phyloP scores from a whole-genome alignment of 92 coral and sea anemone species.

The Phenganax subtilis region DNA sequence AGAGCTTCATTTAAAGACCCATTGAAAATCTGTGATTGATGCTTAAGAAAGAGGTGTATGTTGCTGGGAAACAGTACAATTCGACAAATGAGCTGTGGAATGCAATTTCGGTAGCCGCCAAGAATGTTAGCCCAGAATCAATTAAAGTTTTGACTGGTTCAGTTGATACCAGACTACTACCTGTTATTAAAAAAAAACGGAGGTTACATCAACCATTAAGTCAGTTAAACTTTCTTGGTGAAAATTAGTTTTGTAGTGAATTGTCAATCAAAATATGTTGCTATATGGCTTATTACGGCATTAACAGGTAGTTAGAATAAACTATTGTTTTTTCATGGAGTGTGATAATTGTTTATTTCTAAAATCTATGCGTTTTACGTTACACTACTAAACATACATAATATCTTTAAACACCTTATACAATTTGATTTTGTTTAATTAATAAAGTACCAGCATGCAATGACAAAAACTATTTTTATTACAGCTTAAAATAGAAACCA shows the following conservation, averaged over 20 bases:
- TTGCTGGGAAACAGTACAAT: constrained; percentile 29
- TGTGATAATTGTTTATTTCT: background rate
- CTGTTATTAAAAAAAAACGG: constrained; percentile 12
- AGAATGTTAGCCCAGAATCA: background rate
- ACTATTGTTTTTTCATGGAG: constrained; percentile 11
- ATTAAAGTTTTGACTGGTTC: too few relatives aligned
- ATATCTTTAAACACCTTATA: too few relatives aligned
- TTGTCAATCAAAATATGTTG: background rate
- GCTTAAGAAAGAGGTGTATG: constrained; percentile 22
- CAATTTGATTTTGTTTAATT: too few relatives aligned
- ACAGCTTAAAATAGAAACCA: too few relatives aligned
- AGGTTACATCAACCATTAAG: constrained; percentile 29
- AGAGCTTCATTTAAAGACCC: too few relatives aligned
- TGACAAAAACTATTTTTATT: too few relatives aligned
- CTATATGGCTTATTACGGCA: background rate
- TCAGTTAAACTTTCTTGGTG: constrained; percentile 19
- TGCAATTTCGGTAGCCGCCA: constrained; percentile 11
- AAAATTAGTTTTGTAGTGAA: background rate
- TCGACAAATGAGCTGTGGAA: constrained; percentile 20
- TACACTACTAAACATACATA: too few relatives aligned
- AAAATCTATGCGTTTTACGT: too few relatives aligned
- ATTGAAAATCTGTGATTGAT: constrained; percentile 24
- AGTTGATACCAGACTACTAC: constrained; percentile 3
- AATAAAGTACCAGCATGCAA: too few relatives aligned
- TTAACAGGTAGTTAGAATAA: background rate